Evolutionary conservation across 2,797 vertebrate species (phyloP).

Genomic region (Hemibagrus guttatus): DNA sequence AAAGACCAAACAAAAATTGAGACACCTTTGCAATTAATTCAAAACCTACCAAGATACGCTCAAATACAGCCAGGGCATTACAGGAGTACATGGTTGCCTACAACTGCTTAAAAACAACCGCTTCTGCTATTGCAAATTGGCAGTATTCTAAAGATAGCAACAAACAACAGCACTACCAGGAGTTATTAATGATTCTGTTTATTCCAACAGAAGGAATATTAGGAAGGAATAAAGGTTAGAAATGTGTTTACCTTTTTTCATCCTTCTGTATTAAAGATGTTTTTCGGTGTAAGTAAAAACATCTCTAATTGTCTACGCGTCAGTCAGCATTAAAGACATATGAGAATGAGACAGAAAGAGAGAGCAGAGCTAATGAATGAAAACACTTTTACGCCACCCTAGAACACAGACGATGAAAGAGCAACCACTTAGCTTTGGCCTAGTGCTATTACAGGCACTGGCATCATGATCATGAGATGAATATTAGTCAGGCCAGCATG

Average conservation of each 20-base stretch:
- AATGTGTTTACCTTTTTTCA: not conserved
- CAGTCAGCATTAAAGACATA: slow-evolving; percentile 25
- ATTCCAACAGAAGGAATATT: not conserved
- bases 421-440: slow-evolving; percentile 25
- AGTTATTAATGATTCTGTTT: slow-evolving; percentile 5
- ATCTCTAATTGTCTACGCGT: slow-evolving; percentile 14
- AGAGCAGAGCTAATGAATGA: slow-evolving; percentile 26
- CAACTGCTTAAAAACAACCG: not conserved
- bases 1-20: not conserved
- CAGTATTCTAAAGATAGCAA: not conserved
- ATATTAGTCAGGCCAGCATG: slow-evolving; percentile 30
- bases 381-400: slow-evolving; percentile 37
- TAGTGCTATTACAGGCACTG: slow-evolving; percentile 12
- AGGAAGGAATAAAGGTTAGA: not conserved
- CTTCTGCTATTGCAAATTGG: not conserved
- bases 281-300: not conserved
- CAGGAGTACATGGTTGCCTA: not conserved
- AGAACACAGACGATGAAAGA: slow-evolving; percentile 20
- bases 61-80: not conserved
- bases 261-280: slow-evolving; percentile 5
- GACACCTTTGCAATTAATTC: not conserved
- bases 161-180: not conserved
- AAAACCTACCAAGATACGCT: not conserved
- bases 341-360: slow-evolving; percentile 2
- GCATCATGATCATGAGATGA: slow-evolving; percentile 14